Conservation (phyloP, 2,888 invertebrate species). For the Palloptera scutellata region DNA sequence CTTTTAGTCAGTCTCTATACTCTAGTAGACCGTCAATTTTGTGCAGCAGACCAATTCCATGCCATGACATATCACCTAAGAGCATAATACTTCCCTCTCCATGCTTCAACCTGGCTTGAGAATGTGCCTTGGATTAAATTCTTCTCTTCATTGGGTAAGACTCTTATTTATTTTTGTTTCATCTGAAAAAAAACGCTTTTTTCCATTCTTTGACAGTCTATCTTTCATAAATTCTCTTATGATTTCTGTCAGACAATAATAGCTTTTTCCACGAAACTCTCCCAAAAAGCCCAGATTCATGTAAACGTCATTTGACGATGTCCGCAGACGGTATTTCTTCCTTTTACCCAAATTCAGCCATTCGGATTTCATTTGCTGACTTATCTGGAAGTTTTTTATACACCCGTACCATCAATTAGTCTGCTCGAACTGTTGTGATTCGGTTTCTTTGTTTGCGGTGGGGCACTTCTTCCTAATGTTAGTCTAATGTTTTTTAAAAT, state of each 20-base stretch:
- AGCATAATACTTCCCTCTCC: no score
- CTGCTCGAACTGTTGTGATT: background rate
- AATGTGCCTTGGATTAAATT: no score
- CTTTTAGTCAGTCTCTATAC: no score
- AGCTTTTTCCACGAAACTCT: conserved; percentile 13
- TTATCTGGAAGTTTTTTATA: background rate
- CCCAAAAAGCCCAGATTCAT: conserved; percentile 8
- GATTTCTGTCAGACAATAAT: conserved; percentile 13
- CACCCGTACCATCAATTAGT: background rate
- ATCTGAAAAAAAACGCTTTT: no score
- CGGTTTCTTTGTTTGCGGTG: background rate
- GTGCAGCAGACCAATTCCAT: background rate
- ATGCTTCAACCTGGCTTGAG: background rate
- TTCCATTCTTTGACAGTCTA: background rate
- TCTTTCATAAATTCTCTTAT: background rate
- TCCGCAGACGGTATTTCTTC: background rate
- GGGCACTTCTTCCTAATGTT: no score
- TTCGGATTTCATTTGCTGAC: background rate
- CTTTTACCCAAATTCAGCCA: background rate
- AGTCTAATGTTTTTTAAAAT: no score
- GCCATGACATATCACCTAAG: no score
- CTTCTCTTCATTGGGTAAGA: background rate
- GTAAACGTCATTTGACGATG: background rate
- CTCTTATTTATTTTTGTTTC: no score
- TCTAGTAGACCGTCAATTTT: background rate